Conservation (phyloP, 2,113 vertebrate species). For the Callionymus lyra region DNA sequence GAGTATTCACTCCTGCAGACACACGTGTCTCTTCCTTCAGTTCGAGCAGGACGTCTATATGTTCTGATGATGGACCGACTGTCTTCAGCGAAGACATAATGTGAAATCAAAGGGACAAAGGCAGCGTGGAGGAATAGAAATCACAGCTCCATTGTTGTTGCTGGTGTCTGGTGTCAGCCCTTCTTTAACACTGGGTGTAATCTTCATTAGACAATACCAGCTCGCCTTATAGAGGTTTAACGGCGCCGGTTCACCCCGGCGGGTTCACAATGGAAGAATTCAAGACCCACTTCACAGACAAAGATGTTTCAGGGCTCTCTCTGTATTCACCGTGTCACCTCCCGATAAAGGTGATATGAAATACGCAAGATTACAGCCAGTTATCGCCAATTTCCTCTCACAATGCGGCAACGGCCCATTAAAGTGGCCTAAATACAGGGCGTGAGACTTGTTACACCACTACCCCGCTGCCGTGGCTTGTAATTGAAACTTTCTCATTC, state of each 20-base stretch:
- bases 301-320: constrained; percentile 11
- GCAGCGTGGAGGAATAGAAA: no score
- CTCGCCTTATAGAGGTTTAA: constrained; percentile 27
- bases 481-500: constrained; percentile 85
- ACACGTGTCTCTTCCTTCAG: no score
- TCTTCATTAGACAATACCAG: constrained; percentile 42
- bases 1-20: no score
- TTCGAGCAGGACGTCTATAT: no score
- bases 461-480: constrained; percentile 57
- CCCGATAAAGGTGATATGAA: constrained; percentile 60
- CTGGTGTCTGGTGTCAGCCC: constrained; percentile 8
- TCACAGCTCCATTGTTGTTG: no score
- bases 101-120: no score
- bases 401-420: constrained; percentile 67
- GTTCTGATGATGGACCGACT: no score
- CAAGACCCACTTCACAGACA: constrained; percentile 42
- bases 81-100: no score
- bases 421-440: constrained; percentile 67
- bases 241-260: constrained; percentile 28
- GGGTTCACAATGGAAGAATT: constrained; percentile 10
- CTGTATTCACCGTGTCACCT: constrained; percentile 12
- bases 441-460: constrained; percentile 70
- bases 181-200: constrained; percentile 22
- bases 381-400: constrained; percentile 54
- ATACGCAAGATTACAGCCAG: constrained; percentile 64